Percentiles rank a stretch among this genome's conserved stretches.
phyloP scores from a whole-genome alignment of 92 coral and sea anemone genomes.

The Isaurus tuberculatus region DNA sequence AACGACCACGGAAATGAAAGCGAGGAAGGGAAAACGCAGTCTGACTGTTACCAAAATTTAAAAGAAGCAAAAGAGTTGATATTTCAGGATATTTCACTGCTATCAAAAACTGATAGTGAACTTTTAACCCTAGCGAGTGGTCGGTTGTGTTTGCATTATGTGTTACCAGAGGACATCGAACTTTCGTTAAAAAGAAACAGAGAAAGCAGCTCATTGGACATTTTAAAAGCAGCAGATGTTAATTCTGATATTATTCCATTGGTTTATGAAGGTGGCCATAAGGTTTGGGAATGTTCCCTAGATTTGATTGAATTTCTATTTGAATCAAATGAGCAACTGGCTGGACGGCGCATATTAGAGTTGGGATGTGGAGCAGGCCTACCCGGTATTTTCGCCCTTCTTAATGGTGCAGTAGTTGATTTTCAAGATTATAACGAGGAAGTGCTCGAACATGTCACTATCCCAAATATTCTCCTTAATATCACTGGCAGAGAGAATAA shows the following conservation, averaged over 20 bases:
- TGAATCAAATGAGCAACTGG: conserved; percentile 59
- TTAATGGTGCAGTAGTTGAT: conserved; percentile 82
- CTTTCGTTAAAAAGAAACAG: conserved; percentile 31
- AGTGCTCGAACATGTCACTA: conserved; percentile 81
- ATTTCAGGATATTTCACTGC: conserved; percentile 15
- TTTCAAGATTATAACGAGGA: conserved; percentile 96
- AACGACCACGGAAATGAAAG: conserved; percentile 13
- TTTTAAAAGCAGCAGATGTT: conserved; percentile 65
- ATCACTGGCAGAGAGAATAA: conserved; percentile 18
- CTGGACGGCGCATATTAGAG: conserved; percentile 81
- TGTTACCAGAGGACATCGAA: conserved; percentile 65
- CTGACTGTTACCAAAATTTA: not conserved
- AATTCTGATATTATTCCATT: conserved; percentile 83
- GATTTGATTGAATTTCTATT: conserved; percentile 81
- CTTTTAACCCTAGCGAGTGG: conserved; percentile 25
- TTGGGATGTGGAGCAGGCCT: conserved; percentile 95
- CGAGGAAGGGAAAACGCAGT: conserved; percentile 27
- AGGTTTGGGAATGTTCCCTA: conserved; percentile 94
- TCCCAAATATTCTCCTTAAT: conserved; percentile 84
- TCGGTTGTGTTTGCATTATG: conserved; percentile 38
- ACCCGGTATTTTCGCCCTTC: conserved; percentile 84
- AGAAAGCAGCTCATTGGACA: conserved; percentile 10
- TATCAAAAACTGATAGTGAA: conserved; percentile 37
- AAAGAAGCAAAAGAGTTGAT: conserved; percentile 62
- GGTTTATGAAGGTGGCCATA: conserved; percentile 94